Base-by-base conservation (phyloP, 2,888 invertebrate genomes). In the Lydus trimaculatus region DNA sequence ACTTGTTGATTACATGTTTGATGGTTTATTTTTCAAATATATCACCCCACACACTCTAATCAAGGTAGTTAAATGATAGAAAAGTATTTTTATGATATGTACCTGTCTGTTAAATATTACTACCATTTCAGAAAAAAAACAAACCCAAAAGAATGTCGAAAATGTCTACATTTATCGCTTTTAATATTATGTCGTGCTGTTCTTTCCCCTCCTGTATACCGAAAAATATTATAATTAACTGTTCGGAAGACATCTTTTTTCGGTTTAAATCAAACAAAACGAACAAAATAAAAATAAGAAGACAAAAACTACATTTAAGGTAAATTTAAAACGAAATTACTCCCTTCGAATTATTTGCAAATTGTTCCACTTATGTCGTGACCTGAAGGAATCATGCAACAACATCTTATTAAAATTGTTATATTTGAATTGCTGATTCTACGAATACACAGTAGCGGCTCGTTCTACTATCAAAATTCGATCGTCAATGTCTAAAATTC, bases 321-420 rank as follows among this genome's bases (percentile, higher is more conserved):
- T 31, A 7, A 31, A 31, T 31, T 60, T 59, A 17, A 28, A 17
- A 59, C 13, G 20, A 17, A 64, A 28, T 31, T 61, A 48, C n/a
- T n/a, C 43, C 62, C 58, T 59, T 62, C 64, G 62, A 66, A 70
- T 65, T 70, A 67, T 65, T 70, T 23, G 70, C 70, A 63, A 67
- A 70, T 67, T 78, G 81, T 82, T 81, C 82, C 78, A 82, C 82
- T 83, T 83, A 83, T 83, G 79, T 83, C 83, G 83, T 83, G 83
- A 82, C 83, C 79, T 73, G 78, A 78, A 80, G 80, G 79, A 81
- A 82, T 82, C 82, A 82, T 83, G 83, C 79, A 72, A 81, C 81
- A 56, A 81, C 81, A 56, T 56, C 25, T 25, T 83, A 82, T 83
- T 83, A 83, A 82, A 79, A 81, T 83, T 82, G 82, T 63, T 65